These are phyloP conservation scores for Brenthis daphne DNA, from an alignment of 2,888 invertebrate species.

Conservation along the genomic window DNA sequence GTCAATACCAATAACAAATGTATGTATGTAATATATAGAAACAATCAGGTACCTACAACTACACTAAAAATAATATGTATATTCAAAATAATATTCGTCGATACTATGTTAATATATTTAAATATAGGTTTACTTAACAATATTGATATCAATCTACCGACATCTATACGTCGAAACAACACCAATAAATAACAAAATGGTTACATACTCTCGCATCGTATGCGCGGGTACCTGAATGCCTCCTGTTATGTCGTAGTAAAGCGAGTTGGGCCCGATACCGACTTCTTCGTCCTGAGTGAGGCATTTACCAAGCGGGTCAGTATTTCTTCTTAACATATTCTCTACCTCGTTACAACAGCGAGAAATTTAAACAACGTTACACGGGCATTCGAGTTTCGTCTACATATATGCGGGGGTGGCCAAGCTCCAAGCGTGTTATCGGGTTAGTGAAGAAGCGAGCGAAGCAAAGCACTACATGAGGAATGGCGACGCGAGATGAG, in stretches of 20 bases:
- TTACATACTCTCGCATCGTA: conserved; percentile 40
- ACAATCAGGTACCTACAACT: conserved; percentile 71
- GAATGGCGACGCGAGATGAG: conserved; percentile 53
- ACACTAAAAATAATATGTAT: conserved; percentile 38
- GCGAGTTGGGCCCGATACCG: conserved; percentile 79
- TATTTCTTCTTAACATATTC: conserved; percentile 74
- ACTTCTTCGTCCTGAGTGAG: conserved; percentile 81
- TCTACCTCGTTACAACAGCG: conserved; percentile 73
- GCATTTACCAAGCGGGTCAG: conserved; percentile 80
- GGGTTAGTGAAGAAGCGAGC: conserved; percentile 63
- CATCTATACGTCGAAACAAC: conserved; percentile 39
- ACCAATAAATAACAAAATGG: conserved; percentile 20
- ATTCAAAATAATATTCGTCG: conserved; percentile 1
- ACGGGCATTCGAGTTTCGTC: conserved; percentile 52
- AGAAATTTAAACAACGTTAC: conserved; percentile 66
- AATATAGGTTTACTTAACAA: background rate
- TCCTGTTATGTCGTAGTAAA: conserved; percentile 81
- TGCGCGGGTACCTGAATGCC: conserved; percentile 78
- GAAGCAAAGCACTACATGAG: conserved; percentile 56
- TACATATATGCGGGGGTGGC: conserved; percentile 48
- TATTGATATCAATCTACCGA: conserved; percentile 20
- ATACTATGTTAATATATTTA: conserved; percentile 3
- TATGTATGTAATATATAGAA: conserved; percentile 48
- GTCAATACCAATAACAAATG: conserved; percentile 39
- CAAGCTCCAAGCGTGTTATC: conserved; percentile 63